Evolutionary conservation across 2,113 vertebrate genomes (phyloP).

Genomic region (Oxygymnocypris stewartii): DNA sequence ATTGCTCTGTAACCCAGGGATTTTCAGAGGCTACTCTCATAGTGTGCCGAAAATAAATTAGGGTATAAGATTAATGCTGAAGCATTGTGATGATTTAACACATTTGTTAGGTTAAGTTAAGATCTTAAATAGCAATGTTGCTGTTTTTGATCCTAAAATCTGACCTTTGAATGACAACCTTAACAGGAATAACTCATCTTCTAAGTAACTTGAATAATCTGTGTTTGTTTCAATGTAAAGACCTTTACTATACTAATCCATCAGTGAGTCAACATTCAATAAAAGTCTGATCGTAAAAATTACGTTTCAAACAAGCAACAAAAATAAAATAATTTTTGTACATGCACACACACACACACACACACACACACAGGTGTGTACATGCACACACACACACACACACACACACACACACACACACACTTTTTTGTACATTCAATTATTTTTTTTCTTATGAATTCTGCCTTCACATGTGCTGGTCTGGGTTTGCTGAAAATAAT

Average conservation of each 20-base stretch:
- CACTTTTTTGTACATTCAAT: too few relatives aligned
- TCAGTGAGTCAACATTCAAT: background rate
- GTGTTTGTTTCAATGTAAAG: background rate
- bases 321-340: too few relatives aligned
- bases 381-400: too few relatives aligned
- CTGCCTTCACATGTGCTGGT: background rate
- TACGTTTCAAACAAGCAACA: too few relatives aligned
- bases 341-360: too few relatives aligned
- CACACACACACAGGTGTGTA: too few relatives aligned
- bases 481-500: background rate
- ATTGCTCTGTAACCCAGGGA: background rate
- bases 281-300: too few relatives aligned
- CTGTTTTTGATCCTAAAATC: background rate
- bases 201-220: background rate
- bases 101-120: background rate
- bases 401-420: too few relatives aligned
- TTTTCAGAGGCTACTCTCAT: conserved; percentile 32
- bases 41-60: background rate
- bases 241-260: background rate
- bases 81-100: background rate
- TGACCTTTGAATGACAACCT: background rate
- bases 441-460: background rate
- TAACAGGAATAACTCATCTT: background rate
- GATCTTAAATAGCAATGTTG: background rate
- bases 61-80: conserved; percentile 3